Conservation (phyloP, 2,888 invertebrate species). For the Hoplodrina blanda region DNA sequence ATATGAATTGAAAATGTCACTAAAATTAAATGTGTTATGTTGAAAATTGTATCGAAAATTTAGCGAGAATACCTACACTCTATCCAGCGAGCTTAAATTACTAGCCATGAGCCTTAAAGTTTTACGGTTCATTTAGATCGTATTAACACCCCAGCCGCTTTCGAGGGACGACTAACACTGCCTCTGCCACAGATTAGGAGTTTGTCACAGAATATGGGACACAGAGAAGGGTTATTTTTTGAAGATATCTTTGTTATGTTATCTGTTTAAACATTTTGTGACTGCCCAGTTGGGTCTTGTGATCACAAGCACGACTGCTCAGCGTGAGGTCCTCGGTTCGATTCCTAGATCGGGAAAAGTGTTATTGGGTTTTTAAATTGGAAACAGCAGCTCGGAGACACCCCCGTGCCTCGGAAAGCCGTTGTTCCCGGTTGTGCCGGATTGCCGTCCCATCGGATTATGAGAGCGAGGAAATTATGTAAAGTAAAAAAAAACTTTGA, state of each 20-base stretch:
- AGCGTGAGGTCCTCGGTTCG: no score
- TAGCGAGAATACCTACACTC: constrained; percentile 12
- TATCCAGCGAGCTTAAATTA: constrained; percentile 49
- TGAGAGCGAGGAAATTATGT: background rate
- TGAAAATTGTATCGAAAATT: constrained; percentile 48
- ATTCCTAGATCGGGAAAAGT: no score
- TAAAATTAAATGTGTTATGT: constrained; percentile 11
- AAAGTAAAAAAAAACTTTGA: no score
- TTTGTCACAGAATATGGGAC: constrained; percentile 27
- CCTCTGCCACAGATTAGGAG: constrained; percentile 32
- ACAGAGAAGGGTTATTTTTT: constrained; percentile 1
- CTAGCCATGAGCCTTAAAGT: constrained; percentile 56
- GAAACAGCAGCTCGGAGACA: no score
- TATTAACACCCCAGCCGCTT: constrained; percentile 58
- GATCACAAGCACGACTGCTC: no score
- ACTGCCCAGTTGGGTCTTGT: no score
- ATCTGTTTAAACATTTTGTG: background rate
- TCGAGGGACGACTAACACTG: constrained; percentile 36
- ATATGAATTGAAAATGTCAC: no score
- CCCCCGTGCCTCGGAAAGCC: no score
- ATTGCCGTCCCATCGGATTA: no score
- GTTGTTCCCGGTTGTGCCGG: no score
- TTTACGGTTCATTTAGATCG: constrained; percentile 60
- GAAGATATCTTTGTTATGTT: background rate
- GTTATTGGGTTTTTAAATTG: no score